phyloP scores from a whole-genome alignment of 2,113 vertebrate genomes.

The Telmatochromis brachygnathus region DNA sequence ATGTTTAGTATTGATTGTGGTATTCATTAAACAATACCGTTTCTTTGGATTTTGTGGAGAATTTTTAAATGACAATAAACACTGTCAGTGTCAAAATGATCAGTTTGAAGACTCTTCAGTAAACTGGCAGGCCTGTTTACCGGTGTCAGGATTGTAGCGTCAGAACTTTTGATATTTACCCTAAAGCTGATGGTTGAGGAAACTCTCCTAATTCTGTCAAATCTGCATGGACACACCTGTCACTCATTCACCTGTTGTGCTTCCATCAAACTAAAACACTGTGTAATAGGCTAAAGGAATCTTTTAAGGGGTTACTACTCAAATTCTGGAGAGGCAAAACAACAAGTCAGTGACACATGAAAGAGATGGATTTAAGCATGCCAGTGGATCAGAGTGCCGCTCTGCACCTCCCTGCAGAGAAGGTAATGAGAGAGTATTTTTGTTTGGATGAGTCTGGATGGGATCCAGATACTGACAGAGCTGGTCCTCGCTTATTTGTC shows the following conservation, averaged over 20 bases:
- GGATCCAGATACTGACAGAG: constrained; percentile 33
- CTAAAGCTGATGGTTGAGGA: neutral
- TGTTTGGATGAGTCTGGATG: constrained; percentile 46
- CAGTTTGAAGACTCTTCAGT: neutral
- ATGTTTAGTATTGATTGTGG: neutral
- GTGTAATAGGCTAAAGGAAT: neutral
- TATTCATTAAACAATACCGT: neutral
- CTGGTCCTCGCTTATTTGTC: constrained; percentile 2
- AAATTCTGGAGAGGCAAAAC: constrained; percentile 20
- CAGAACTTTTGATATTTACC: neutral
- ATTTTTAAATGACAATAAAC: neutral
- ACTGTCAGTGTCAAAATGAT: neutral
- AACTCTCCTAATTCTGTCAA: neutral
- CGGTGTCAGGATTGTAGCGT: neutral
- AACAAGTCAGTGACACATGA: constrained; percentile 14
- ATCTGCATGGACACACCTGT: neutral
- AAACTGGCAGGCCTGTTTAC: neutral
- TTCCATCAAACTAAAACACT: neutral
- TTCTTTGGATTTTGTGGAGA: neutral
- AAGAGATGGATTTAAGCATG: constrained; percentile 38
- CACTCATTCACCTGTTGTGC: constrained; percentile 9
- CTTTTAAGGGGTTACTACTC: neutral
- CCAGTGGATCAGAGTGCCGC: constrained; percentile 23
- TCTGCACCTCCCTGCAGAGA: constrained; percentile 40
- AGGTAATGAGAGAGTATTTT: constrained; percentile 50